Evolutionary conservation across 2,888 invertebrate genomes (phyloP).

Genomic region (Pachliopta kotzebuea): DNA sequence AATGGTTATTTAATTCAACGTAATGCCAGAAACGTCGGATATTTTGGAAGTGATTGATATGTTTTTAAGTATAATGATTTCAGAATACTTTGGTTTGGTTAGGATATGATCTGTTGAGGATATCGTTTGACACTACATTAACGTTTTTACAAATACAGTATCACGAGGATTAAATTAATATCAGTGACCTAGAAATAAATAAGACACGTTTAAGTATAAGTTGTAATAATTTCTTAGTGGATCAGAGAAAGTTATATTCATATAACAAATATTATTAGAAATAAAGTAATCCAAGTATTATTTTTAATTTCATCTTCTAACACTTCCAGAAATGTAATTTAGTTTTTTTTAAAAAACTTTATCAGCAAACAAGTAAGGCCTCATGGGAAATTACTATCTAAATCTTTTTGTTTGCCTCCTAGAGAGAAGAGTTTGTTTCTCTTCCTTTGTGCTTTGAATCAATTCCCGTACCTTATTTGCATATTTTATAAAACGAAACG

Average conservation of each 20-base stretch:
- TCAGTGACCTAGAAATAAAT: too few species aligned
- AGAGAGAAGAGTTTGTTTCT: slow-evolving; percentile 62
- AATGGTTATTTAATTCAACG: not conserved
- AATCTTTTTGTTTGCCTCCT: slow-evolving; percentile 63
- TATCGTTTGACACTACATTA: not conserved
- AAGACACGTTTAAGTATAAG: too few species aligned
- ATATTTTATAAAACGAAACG: slow-evolving; percentile 74
- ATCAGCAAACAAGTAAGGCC: slow-evolving; percentile 17
- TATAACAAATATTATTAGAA: not conserved
- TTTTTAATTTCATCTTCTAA: not conserved
- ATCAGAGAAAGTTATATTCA: too few species aligned
- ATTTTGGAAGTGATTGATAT: too few species aligned
- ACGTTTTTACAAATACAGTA: not conserved
- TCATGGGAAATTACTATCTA: slow-evolving; percentile 73
- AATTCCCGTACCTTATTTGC: slow-evolving; percentile 64
- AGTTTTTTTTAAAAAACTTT: slow-evolving; percentile 5
- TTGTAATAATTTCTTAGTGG: too few species aligned
- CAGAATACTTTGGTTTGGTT: too few species aligned
- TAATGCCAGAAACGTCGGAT: too few species aligned
- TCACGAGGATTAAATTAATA: too few species aligned
- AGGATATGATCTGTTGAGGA: too few species aligned
- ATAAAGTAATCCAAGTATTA: not conserved
- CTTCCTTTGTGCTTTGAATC: slow-evolving; percentile 75
- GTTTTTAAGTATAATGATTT: too few species aligned
- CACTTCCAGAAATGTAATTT: slow-evolving; percentile 1